These are phyloP conservation scores for Xyrichtys novacula DNA, from an alignment of 2,797 vertebrate species.

Conservation along the genomic window DNA sequence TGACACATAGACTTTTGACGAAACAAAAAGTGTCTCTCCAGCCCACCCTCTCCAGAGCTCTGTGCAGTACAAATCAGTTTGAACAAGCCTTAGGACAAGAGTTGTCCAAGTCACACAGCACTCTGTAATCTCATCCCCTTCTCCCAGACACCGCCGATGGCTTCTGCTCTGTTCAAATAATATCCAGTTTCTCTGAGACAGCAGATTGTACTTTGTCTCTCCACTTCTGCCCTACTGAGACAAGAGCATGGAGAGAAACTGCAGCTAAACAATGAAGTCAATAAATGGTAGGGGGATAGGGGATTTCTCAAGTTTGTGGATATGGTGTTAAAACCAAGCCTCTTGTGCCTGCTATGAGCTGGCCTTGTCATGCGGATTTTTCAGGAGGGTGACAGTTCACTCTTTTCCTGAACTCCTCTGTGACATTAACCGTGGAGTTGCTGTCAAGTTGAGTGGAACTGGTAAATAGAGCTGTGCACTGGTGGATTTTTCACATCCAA, in stretches of 20 bases:
- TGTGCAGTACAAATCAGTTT: slow-evolving; percentile 62
- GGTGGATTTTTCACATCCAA: slow-evolving; percentile 48
- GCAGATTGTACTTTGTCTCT: slow-evolving; percentile 53
- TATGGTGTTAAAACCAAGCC: slow-evolving; percentile 31
- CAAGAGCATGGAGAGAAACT: slow-evolving; percentile 38
- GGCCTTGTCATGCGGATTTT: slow-evolving; percentile 43
- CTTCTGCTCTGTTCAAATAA: slow-evolving; percentile 63
- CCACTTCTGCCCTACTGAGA: slow-evolving; percentile 39
- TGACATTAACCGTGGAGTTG: slow-evolving; percentile 40
- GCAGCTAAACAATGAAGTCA: slow-evolving; percentile 51
- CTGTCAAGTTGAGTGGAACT: slow-evolving; percentile 44
- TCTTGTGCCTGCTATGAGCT: slow-evolving; percentile 9
- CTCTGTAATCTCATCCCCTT: slow-evolving; percentile 63
- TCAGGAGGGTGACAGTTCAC: slow-evolving; percentile 37
- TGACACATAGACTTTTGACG: slow-evolving; percentile 44
- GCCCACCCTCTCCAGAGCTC: slow-evolving; percentile 45
- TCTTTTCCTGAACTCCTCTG: slow-evolving; percentile 24
- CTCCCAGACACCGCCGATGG: slow-evolving; percentile 49
- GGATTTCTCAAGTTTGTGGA: slow-evolving; percentile 36
- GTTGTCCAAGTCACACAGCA: slow-evolving; percentile 64
- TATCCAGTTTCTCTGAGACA: slow-evolving; percentile 60
- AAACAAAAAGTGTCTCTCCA: slow-evolving; percentile 39
- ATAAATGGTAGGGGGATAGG: slow-evolving; percentile 46
- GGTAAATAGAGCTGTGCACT: slow-evolving; percentile 40
- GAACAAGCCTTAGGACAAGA: slow-evolving; percentile 66